Conservation (phyloP, 2,113 vertebrate species). For the Chrysemys picta region DNA sequence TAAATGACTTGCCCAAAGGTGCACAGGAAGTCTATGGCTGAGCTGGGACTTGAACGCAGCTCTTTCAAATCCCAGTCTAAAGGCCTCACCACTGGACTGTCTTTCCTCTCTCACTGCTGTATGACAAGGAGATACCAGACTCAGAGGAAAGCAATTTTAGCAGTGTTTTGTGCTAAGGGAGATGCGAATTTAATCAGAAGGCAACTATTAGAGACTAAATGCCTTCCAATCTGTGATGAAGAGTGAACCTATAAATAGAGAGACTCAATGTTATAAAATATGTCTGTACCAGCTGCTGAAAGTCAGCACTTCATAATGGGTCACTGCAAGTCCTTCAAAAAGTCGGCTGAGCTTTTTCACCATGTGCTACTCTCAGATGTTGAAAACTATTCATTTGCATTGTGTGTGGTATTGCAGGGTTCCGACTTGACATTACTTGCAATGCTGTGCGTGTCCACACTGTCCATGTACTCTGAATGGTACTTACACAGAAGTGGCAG, state of each 20-base stretch:
- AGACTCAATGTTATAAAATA: constrained; percentile 19
- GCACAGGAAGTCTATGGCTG: background rate
- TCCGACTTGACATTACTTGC: background rate
- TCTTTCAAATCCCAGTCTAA: background rate
- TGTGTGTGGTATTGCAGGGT: background rate
- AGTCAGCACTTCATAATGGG: constrained; percentile 19
- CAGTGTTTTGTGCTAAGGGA: background rate
- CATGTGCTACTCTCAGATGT: constrained; percentile 54
- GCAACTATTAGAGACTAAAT: background rate
- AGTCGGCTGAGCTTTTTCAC: constrained; percentile 38
- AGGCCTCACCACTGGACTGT: background rate
- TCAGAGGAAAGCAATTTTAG: background rate
- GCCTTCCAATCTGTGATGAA: constrained; percentile 17
- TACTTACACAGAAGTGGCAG: background rate
- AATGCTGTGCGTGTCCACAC: background rate
- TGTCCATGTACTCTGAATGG: background rate
- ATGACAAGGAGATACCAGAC: background rate
- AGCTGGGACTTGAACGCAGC: background rate
- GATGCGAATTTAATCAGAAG: background rate
- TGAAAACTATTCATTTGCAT: constrained; percentile 42
- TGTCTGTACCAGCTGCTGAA: constrained; percentile 38
- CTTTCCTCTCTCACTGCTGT: background rate
- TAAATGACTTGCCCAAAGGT: no score
- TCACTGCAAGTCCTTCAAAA: constrained; percentile 26
- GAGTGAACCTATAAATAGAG: constrained; percentile 67